Evolutionary conservation across 2,888 invertebrate genomes (phyloP), one percentile per base, ranked within the genome.

Genomic region (Leucania comma): DNA sequence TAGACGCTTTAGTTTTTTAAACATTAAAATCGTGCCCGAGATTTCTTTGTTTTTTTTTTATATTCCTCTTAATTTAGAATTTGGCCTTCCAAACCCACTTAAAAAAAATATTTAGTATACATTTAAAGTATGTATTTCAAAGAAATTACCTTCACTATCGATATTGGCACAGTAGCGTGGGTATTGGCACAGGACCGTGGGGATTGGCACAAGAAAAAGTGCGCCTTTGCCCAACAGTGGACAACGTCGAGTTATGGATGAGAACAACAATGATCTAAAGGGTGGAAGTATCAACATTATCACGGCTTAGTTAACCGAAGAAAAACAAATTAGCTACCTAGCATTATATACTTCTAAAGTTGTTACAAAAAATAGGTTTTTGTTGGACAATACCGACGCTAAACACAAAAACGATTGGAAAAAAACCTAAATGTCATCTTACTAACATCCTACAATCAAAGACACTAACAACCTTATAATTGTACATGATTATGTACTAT

Each of bases 371-470:
- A 66, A 5, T 32, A 10, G 0, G n/a, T 74, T 48, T 75, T 75
- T 42, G 14, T 12, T 29, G 9, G 3, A 62, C 38, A 62, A 62
- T 53, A 60, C 42, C 50, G 60, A 74, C 50, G 26, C 58, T 59
- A 75, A 68, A 75, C 29, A 58, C 29, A 20, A 32, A 48, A 75
- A 62, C 17, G 20, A 0, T 22, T 32, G 2, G 5, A 29, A 64
- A 79, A 75, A 70, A 79, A 68, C 5, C 32, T 14, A 32, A 17
- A 6, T 68, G 56, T 79, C 78, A 79, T 80, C 56, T 10, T 20
- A n/a, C 29, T 54, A 20, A 56, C 62, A 66, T 57, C 56, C 59
- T 38, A 57, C 26, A 29, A 66, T 12, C 14, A 63, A 58, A 56
- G 22, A 75, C 48, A 70, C 51, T 62, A 62, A 68, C 24, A 50